Percentiles rank a stretch among this genome's conserved stretches.
Evolutionary conservation across 2,888 invertebrate genomes (phyloP).

Genomic region (Zygaena filipendulae): DNA sequence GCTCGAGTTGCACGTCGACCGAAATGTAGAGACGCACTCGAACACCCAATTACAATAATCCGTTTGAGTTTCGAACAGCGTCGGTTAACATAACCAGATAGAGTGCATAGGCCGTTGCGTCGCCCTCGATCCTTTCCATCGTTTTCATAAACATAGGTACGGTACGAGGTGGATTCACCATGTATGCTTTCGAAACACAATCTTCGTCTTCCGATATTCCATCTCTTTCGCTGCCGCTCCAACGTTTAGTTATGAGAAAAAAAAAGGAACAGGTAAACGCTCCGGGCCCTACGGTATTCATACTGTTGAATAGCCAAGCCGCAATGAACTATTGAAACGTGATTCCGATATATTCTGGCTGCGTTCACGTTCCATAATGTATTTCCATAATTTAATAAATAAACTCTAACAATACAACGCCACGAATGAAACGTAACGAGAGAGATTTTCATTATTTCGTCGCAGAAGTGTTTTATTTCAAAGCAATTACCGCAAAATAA

Average conservation of each 20-base stretch:
- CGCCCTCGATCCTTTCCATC: conserved; percentile 50
- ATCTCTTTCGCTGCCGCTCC: conserved; percentile 39
- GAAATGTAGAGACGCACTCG: conserved; percentile 37
- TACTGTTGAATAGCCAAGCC: conserved; percentile 24
- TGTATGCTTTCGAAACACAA: conserved; percentile 45
- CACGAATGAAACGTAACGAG: no score
- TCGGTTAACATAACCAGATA: conserved; percentile 60
- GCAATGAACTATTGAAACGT: conserved; percentile 1
- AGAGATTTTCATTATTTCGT: no score
- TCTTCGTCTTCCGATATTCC: conserved; percentile 29
- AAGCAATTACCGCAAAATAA: no score
- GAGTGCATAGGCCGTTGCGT: conserved; percentile 62
- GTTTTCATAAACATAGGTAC: conserved; percentile 34
- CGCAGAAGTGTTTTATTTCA: no score
- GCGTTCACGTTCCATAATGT: no score
- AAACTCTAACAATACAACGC: no score
- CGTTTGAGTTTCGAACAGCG: conserved; percentile 31
- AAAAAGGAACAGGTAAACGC: conserved; percentile 57
- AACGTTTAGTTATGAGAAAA: conserved; percentile 25
- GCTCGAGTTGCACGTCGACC: conserved; percentile 43
- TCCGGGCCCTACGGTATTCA: conserved; percentile 33
- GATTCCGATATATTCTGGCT: no score
- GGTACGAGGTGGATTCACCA: conserved; percentile 43
- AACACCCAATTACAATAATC: conserved; percentile 35
- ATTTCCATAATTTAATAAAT: no score